A percentile compares a stretch with the other conserved stretches of the same genome.
phyloP scores from a whole-genome alignment of 2,797 vertebrate species.

The Pseudochirops corinnae region DNA sequence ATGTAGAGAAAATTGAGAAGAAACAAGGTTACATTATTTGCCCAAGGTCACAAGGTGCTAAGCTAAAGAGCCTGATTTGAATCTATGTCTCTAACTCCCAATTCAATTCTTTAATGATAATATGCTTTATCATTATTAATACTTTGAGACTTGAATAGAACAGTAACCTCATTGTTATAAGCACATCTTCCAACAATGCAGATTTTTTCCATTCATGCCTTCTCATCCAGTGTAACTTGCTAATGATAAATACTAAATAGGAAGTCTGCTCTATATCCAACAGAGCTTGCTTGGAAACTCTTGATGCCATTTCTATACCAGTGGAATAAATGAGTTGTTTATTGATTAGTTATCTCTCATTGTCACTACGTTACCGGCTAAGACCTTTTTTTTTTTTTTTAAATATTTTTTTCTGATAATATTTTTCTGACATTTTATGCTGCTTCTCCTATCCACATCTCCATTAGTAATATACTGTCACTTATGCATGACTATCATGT shows the following conservation, averaged over 20 bases:
- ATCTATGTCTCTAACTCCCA: background rate
- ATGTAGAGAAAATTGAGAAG: background rate
- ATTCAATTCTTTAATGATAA: background rate
- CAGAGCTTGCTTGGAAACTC: background rate
- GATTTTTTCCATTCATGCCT: background rate
- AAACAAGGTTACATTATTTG: background rate
- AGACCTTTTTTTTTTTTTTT: background rate
- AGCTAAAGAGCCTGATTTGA: background rate
- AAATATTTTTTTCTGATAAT: background rate
- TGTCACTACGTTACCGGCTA: background rate
- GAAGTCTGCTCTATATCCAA: background rate
- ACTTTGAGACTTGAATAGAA: background rate
- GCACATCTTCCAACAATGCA: background rate
- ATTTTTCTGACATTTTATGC: background rate
- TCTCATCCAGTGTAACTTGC: background rate
- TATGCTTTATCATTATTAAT: background rate
- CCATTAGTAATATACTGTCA: background rate
- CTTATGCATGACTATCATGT: background rate
- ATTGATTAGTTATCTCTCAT: background rate
- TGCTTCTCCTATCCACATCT: background rate
- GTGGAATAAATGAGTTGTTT: background rate
- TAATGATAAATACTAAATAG: background rate
- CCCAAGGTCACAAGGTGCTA: background rate
- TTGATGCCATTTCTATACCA: background rate
- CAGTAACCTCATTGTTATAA: background rate